phyloP scores from a whole-genome alignment of 2,797 vertebrate species.

The Neosalanx taihuensis region DNA sequence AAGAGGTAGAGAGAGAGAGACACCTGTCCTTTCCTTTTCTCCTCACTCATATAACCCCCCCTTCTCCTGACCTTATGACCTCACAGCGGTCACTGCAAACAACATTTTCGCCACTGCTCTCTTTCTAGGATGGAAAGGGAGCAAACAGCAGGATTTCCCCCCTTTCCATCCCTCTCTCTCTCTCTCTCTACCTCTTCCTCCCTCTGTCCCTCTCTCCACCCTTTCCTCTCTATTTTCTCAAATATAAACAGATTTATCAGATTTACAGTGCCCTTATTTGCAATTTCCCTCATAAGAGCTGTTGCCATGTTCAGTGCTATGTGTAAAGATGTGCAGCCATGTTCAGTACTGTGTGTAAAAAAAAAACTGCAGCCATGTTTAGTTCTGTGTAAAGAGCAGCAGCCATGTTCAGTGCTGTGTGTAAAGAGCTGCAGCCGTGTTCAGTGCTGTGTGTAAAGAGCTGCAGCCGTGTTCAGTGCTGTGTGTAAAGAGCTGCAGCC shows the following conservation, averaged over 20 bases:
- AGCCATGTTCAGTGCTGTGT: background rate
- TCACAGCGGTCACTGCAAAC: no score
- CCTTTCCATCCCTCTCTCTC: background rate
- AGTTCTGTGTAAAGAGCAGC: conserved; percentile 36
- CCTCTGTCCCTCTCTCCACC: background rate
- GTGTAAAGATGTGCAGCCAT: background rate
- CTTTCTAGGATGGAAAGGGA: background rate
- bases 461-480: conserved; percentile 42
- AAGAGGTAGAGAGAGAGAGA: no score
- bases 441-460: conserved; percentile 28
- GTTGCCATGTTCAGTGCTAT: conserved; percentile 35
- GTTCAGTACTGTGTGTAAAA: no score
- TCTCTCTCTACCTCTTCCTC: background rate
- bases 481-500: conserved; percentile 4
- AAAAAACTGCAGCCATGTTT: background rate
- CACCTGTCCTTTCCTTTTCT: background rate
- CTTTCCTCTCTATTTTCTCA: background rate
- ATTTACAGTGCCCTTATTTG: conserved; percentile 46
- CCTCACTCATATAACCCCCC: conserved; percentile 15
- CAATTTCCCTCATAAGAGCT: conserved; percentile 52
- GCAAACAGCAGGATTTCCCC: background rate
- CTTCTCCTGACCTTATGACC: background rate
- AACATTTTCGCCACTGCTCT: background rate
- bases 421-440: background rate
- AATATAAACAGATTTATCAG: conserved; percentile 58